phyloP scores from a whole-genome alignment of 2,797 vertebrate genomes.

The Anisognathus igniventris region DNA sequence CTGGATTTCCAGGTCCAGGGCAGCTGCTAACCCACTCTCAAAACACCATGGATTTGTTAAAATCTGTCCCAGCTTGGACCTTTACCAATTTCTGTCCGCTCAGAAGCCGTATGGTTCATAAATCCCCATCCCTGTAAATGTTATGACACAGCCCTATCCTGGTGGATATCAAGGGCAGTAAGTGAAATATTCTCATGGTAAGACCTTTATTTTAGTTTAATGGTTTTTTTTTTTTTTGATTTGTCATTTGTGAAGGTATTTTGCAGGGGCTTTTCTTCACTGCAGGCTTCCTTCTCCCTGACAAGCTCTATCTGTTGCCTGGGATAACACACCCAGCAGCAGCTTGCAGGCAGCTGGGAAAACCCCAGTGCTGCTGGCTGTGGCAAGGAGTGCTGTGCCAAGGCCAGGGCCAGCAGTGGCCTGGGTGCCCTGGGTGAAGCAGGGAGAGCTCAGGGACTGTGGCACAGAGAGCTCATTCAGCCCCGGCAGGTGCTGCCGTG shows the following conservation, averaged over 20 bases:
- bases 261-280: not conserved
- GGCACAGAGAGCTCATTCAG: not conserved
- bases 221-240: not conserved
- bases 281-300: not conserved
- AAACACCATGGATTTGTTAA: not conserved
- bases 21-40: not conserved
- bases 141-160: not conserved
- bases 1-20: not conserved
- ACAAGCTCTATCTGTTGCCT: not conserved
- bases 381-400: not conserved
- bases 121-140: not conserved
- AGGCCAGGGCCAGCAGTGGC: not conserved
- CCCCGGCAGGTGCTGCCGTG: rapidly evolving
- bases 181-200: not conserved
- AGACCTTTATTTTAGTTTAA: not conserved
- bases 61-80: not conserved
- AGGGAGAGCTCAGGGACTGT: not conserved
- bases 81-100: not conserved
- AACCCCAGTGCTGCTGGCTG: not conserved
- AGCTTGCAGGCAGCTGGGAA: not conserved
- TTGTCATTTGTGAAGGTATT: not conserved
- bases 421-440: rapidly evolving
- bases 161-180: not conserved
- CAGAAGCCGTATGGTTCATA: not conserved
- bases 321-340: not conserved